A percentile compares a stretch with the other conserved stretches of the same genome.
Conservation (phyloP, 2,888 invertebrate genomes). For the Disparrhopalites patrizii region DNA sequence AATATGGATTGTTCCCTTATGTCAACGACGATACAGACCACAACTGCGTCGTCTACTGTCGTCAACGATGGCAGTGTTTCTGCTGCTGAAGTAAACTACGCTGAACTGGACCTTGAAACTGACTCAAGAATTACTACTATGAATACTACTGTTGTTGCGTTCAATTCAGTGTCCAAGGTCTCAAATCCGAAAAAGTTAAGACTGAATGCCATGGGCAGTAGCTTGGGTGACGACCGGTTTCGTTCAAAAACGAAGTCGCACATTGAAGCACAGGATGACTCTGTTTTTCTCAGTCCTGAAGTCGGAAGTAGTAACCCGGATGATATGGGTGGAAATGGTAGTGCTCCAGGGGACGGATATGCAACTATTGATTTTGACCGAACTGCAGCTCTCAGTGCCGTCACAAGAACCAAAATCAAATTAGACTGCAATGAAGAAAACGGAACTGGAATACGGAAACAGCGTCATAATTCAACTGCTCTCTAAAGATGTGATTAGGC, state of each 20-base stretch:
- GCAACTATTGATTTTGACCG: constrained; percentile 92
- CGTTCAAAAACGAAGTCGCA: constrained; percentile 13
- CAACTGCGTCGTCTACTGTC: constrained; percentile 10
- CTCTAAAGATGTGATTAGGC: constrained; percentile 24
- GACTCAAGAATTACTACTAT: constrained; percentile 33
- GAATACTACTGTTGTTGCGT: constrained; percentile 17
- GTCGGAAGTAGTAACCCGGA: background rate
- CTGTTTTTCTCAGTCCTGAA: constrained; percentile 12
- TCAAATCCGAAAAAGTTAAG: constrained; percentile 30
- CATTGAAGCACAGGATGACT: constrained; percentile 13
- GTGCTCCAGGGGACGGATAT: constrained; percentile 59
- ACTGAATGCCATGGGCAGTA: constrained; percentile 27
- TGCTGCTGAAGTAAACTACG: constrained; percentile 66
- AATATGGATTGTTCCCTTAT: constrained; percentile 28
- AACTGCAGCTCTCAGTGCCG: constrained; percentile 70
- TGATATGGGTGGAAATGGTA: constrained; percentile 20
- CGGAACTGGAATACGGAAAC: constrained; percentile 29
- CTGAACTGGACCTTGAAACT: constrained; percentile 69
- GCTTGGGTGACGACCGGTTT: constrained; percentile 24
- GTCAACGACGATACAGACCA: background rate
- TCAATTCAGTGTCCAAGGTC: constrained; percentile 28
- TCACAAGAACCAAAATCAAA: constrained; percentile 45
- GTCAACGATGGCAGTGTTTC: constrained; percentile 36
- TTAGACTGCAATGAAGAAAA: constrained; percentile 35
- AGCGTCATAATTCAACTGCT: constrained; percentile 39